Conservation (phyloP, 2,888 invertebrate genomes). For the Bedellia somnulentella region DNA sequence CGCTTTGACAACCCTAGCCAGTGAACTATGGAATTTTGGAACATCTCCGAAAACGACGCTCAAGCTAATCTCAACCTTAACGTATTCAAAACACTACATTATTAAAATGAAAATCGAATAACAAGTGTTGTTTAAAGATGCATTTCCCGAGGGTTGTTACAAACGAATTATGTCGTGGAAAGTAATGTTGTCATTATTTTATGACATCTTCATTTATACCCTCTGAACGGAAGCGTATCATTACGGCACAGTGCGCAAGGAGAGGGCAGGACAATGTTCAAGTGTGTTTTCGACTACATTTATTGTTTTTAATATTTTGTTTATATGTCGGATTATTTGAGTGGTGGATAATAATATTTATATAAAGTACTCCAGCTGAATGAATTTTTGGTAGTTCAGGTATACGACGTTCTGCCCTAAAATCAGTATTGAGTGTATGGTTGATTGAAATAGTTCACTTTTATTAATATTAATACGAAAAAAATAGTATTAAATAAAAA, state of each 20-base stretch:
- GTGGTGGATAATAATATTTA: no score
- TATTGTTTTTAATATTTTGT: no score
- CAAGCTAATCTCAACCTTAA: not conserved
- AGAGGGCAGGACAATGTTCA: constrained; percentile 16
- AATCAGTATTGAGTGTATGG: no score
- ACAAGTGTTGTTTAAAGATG: constrained; percentile 1
- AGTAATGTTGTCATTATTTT: constrained; percentile 44
- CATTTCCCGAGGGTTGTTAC: constrained; percentile 22
- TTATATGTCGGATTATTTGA: no score
- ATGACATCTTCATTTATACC: constrained; percentile 41
- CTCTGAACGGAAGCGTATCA: no score
- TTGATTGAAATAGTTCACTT: no score
- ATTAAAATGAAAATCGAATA: no score
- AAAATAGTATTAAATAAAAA: no score
- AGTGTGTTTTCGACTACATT: constrained; percentile 14
- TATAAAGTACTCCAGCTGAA: no score
- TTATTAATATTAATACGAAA: no score
- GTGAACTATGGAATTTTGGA: constrained; percentile 12
- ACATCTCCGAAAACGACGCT: constrained; percentile 13
- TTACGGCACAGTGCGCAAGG: not conserved
- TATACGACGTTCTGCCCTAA: no score
- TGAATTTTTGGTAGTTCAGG: no score
- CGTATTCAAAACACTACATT: not conserved
- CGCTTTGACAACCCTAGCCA: constrained; percentile 41
- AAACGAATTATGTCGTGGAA: constrained; percentile 23